Percentiles rank a stretch among this genome's conserved stretches.
Conservation (phyloP, 2,888 invertebrate species). For the Aporophyla nigra region DNA sequence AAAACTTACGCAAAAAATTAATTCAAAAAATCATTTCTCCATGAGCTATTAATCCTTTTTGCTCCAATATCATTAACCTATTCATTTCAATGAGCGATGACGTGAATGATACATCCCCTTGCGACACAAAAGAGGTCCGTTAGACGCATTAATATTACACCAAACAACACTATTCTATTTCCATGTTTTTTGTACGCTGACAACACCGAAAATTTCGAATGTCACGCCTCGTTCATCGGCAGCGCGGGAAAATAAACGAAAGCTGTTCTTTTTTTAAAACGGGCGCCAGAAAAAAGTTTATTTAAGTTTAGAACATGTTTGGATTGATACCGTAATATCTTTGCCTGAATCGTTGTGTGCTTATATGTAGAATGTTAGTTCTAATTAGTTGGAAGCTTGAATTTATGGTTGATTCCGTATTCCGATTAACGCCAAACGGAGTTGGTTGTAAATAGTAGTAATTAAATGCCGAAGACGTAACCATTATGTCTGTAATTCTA, state of each 20-base stretch:
- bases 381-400: conserved; percentile 37
- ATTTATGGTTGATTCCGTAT: conserved; percentile 46
- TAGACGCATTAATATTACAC: conserved; percentile 88
- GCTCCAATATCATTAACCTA: conserved; percentile 80
- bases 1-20: conserved; percentile 40
- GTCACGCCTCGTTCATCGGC: conserved; percentile 90
- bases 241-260: conserved; percentile 87
- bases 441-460: conserved; percentile 13
- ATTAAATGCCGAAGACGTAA: conserved; percentile 6
- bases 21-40: conserved; percentile 41
- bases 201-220: conserved; percentile 87
- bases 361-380: conserved; percentile 54
- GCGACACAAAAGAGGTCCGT: conserved; percentile 85
- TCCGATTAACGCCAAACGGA: neutral
- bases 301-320: conserved; percentile 81
- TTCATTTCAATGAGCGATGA: conserved; percentile 74
- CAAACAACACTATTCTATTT: conserved; percentile 84
- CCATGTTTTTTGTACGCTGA: conserved; percentile 67
- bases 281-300: conserved; percentile 83
- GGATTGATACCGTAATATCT: conserved; percentile 84
- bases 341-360: conserved; percentile 73
- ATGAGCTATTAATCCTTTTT: conserved; percentile 77
- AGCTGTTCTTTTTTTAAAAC: conserved; percentile 74
- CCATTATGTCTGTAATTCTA: neutral
- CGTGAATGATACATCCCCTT: conserved; percentile 80